These are phyloP conservation scores for Chorisops tibialis DNA, from an alignment of 2,888 invertebrate genomes.

Conservation along the genomic window DNA sequence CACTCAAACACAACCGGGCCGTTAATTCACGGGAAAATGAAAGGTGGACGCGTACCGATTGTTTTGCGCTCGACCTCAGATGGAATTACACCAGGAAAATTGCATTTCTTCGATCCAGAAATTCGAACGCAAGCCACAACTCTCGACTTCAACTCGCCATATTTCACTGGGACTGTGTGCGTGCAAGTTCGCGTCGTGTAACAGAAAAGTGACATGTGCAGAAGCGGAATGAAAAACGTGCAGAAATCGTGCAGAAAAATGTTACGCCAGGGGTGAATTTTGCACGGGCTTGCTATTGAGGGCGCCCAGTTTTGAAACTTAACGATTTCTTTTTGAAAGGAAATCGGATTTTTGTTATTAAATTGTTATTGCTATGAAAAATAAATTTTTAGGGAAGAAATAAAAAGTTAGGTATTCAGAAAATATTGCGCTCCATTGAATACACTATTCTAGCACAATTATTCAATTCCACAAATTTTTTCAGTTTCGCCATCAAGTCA, in stretches of 20 bases:
- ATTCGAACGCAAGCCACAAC: constrained; percentile 25
- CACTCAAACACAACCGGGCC: constrained; percentile 18
- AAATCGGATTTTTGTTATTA: too few relatives aligned
- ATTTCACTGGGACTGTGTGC: constrained; percentile 27
- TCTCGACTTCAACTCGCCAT: constrained; percentile 23
- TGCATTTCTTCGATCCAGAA: constrained; percentile 30
- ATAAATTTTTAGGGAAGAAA: too few relatives aligned
- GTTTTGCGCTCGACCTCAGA: constrained; percentile 23
- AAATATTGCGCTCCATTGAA: too few relatives aligned
- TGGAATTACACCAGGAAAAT: constrained; percentile 24
- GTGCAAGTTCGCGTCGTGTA: constrained; percentile 8
- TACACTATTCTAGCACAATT: too few relatives aligned
- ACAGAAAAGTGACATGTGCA: constrained; percentile 30
- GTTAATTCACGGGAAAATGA: background rate
- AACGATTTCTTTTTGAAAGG: too few relatives aligned
- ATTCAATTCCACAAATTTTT: too few relatives aligned
- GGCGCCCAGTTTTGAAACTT: too few relatives aligned
- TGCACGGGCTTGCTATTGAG: too few relatives aligned
- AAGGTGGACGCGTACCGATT: constrained; percentile 21
- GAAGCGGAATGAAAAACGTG: constrained; percentile 26
- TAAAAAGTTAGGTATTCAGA: too few relatives aligned
- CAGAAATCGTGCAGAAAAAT: constrained; percentile 5
- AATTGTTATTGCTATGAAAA: too few relatives aligned
- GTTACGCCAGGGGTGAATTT: too few relatives aligned
- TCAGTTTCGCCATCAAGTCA: too few relatives aligned